Percentiles rank a stretch among this genome's conserved stretches.
Conservation (phyloP, 2,888 invertebrate species). For the Pollenia angustigena region DNA sequence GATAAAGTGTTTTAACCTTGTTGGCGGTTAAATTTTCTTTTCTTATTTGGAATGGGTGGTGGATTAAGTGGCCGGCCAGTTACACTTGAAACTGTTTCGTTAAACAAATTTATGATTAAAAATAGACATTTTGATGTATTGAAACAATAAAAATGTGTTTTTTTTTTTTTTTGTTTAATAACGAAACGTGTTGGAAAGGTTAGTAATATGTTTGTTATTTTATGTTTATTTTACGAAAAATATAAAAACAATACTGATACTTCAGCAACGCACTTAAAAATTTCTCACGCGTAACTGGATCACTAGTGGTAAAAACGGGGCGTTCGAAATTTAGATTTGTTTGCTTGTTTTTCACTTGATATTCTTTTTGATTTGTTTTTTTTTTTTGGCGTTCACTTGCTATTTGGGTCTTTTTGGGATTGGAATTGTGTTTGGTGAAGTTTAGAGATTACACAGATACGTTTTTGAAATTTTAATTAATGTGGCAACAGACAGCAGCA, state of each 20-base stretch:
- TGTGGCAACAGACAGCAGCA: slow-evolving; percentile 24
- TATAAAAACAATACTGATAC: not conserved
- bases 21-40: slow-evolving; percentile 55
- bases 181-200: slow-evolving; percentile 71
- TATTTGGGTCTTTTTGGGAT: slow-evolving; percentile 29
- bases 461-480: slow-evolving; percentile 82
- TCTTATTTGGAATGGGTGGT: slow-evolving; percentile 23
- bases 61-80: not conserved
- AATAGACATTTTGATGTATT: slow-evolving; percentile 39
- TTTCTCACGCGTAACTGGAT: slow-evolving; percentile 83
- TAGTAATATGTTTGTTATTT: slow-evolving; percentile 48
- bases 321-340: slow-evolving; percentile 31
- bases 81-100: slow-evolving; percentile 36
- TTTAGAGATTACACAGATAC: slow-evolving; percentile 74
- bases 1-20: slow-evolving; percentile 46
- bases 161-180: not conserved
- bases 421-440: slow-evolving; percentile 58
- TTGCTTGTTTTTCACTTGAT: slow-evolving; percentile 31
- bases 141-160: not conserved
- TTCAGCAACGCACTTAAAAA: slow-evolving; percentile 70
- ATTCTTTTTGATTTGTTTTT: slow-evolving; percentile 37
- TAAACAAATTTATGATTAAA: slow-evolving; percentile 62
- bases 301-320: slow-evolving; percentile 72
- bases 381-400: slow-evolving; percentile 29
- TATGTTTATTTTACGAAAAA: slow-evolving; percentile 39